phyloP scores from a whole-genome alignment of 2,113 vertebrate genomes.

The Dasyurus viverrinus region DNA sequence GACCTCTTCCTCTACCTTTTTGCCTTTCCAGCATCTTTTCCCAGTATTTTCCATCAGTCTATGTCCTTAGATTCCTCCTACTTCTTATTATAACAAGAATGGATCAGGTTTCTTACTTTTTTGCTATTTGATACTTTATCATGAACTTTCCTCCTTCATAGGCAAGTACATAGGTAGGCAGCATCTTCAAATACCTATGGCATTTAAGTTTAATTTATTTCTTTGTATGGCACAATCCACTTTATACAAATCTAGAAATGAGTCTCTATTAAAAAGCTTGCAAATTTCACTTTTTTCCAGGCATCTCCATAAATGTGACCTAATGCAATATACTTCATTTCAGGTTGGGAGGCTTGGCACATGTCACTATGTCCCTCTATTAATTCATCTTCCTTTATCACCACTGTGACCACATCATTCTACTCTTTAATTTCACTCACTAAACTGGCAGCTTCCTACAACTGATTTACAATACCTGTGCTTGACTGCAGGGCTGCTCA shows the following conservation, averaged over 20 bases:
- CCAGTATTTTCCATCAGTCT: not conserved
- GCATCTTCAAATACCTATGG: not conserved
- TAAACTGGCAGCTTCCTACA: not conserved
- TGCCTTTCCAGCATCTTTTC: not conserved
- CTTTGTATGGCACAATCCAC: not conserved
- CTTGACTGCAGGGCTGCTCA: not conserved
- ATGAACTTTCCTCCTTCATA: not conserved
- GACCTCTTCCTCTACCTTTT: not conserved
- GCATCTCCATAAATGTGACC: not conserved
- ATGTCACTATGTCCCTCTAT: not conserved
- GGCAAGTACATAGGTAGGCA: not conserved
- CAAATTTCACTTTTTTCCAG: not conserved
- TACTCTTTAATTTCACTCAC: not conserved
- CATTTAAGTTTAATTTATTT: not conserved
- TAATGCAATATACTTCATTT: not conserved
- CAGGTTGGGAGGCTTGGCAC: not conserved
- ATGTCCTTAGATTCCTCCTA: not conserved
- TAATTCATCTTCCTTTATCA: constrained; percentile 26
- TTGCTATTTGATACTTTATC: not conserved
- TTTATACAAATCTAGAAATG: not conserved
- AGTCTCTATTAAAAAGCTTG: not conserved
- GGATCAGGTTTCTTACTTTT: not conserved
- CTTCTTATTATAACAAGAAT: not conserved
- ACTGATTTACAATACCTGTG: not conserved
- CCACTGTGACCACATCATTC: not conserved